Percentiles rank a stretch among this genome's conserved stretches.
These are phyloP conservation scores for Acanthosepion esculentum DNA, from an alignment of 2,888 invertebrate genomes.

Conservation along the genomic window DNA sequence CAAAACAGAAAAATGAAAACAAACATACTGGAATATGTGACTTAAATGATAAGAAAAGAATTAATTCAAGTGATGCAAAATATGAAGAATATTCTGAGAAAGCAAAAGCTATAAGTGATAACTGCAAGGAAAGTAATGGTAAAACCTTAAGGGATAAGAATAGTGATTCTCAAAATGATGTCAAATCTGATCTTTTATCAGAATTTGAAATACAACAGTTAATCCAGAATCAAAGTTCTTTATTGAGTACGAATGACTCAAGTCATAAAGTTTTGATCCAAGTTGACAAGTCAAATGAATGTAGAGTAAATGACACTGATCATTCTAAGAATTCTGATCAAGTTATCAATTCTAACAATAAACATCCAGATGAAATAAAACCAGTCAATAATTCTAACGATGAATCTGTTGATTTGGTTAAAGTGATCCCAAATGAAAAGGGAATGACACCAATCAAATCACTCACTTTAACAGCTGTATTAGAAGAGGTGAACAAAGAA, in stretches of 20 bases:
- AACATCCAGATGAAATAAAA: background rate
- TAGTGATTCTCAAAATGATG: background rate
- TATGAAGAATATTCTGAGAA: background rate
- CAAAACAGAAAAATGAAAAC: background rate
- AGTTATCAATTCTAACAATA: background rate
- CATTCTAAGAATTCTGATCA: background rate
- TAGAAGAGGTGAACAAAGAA: background rate
- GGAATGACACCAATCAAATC: background rate
- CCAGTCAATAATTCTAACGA: background rate
- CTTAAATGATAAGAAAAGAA: background rate
- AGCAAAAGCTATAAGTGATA: background rate
- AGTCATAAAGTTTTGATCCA: background rate
- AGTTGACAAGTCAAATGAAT: background rate
- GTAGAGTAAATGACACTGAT: background rate
- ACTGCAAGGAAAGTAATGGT: background rate
- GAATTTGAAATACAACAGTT: background rate
- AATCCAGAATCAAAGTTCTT: background rate
- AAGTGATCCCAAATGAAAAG: background rate
- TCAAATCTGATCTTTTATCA: background rate
- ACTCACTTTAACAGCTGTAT: background rate
- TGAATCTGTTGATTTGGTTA: background rate
- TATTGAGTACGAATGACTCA: background rate
- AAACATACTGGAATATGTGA: background rate
- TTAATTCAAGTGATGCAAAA: background rate
- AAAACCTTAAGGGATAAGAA: background rate